Evolutionary conservation across 92 coral and sea anemone species (phyloP), one percentile per base, ranked within the genome.

Genomic region (Porites lobata): DNA sequence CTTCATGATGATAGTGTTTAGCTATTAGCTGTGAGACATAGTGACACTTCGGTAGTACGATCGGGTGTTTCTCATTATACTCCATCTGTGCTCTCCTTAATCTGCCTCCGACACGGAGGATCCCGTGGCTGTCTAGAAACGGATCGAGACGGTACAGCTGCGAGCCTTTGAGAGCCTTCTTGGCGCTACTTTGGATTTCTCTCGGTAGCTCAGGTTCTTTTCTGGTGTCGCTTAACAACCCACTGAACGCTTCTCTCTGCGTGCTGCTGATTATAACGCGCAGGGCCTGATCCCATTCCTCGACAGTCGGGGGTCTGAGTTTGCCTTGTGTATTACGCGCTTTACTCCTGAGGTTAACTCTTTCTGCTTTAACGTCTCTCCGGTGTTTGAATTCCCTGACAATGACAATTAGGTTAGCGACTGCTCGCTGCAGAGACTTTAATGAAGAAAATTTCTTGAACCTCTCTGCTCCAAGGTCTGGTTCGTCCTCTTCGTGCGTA

Each of bases 61-160:
- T 73, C 12, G 84, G 89, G 64, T 85, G 85, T 58, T 76, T 85
- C 75, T 85, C 89, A 22, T 83, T 76, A n/a, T 61, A 76, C 89
- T 76, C 89, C 82, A 85, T 75, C 76, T 76, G 85, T 22, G 89
- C 84, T 75, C 89, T 76, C 75, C 84, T 78, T 57, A 78, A 57
- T 78, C 72, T 58, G 50, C 83, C 83, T 59, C 69, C 79, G 32
- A 76, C 67, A 9, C 66, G 65, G 18, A 62, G 81, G 53, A 77
- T 57, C 53, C 81, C 81, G 54, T 58, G 7, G 56, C 21, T 29
- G 81, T 77, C 81, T n/a, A 77, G 67, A 12, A 77, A 77, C 4
- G 58, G 82, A 18, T 78, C 71, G 38, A 78, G 82, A 17, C 20
- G 38, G 70, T 61, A 78, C 69, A 78, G 82, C 6, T 61, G 70